Evolutionary conservation across 2,113 vertebrate species (phyloP).

Genomic region (Chaetops frenatus): DNA sequence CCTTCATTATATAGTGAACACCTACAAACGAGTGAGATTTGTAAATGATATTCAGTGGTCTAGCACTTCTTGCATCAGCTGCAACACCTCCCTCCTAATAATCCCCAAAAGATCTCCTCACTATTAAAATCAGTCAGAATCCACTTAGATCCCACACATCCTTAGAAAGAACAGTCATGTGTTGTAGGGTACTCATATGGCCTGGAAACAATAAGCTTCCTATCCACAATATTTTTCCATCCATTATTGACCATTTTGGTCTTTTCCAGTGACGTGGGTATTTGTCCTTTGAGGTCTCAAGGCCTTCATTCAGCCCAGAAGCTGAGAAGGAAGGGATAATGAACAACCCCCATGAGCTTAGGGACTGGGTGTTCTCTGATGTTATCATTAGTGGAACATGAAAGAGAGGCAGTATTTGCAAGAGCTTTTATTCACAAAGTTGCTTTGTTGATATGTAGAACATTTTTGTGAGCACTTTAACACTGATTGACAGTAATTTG

Average conservation of each 20-base stretch:
- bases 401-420: background rate
- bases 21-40: background rate
- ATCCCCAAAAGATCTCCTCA: background rate
- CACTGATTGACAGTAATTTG: background rate
- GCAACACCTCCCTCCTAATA: background rate
- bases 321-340: background rate
- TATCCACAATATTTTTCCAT: background rate
- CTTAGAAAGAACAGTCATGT: background rate
- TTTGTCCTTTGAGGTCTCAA: background rate
- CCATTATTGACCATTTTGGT: background rate
- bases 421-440: background rate
- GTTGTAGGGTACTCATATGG: background rate
- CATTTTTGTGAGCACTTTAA: background rate
- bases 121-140: background rate
- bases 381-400: background rate
- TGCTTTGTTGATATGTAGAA: background rate
- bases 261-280: rapidly evolving
- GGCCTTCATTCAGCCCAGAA: background rate
- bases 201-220: background rate
- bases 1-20: background rate
- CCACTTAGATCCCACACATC: background rate
- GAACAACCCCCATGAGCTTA: background rate
- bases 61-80: background rate
- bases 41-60: background rate
- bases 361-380: background rate